Evolutionary conservation across 2,797 vertebrate genomes (phyloP), one percentile per base, ranked within the genome.

Genomic region (Cygnus olor): DNA sequence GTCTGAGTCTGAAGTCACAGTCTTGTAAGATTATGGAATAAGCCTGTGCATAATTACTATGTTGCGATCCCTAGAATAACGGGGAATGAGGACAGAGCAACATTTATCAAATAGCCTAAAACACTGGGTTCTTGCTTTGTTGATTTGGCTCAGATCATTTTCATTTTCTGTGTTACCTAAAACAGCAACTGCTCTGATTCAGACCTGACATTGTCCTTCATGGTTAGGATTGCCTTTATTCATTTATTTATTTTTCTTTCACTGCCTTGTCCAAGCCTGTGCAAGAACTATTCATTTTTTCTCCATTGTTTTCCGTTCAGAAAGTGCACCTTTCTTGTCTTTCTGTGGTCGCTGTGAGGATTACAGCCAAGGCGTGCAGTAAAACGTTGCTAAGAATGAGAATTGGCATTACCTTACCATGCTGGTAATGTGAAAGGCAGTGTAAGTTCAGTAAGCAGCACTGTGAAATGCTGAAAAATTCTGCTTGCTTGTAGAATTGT

Each of bases 51-150:
- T 87, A 69, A 65, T 76, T 54, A 69, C 11, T 69, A 49, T 76
- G 8, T 72, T 89, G 30, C 20, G 8, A 80, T 44, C 15, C 25
- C 12, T 66, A 36, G n/a, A 94, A 47, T 56, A 85, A 53, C 6
- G 11, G 14, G 5, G 11, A 1, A 40, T 1, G 2, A 3, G 10
- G 5, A 20, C 19, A 32, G 1, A 22, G 7, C 10, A 30, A n/a
- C 24, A 11, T 36, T 73, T 82, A 56, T 42, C 16, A 13, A 40
- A 38, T 51, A 71, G 44, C 54, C 22, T 80, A 57, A 38, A 63
- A 64, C 44, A 68, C 7, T 22, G 28, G 51, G 10, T 47, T 90
- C 30, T 77, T 85, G 20, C 27, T 64, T 64, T 64, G 45, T 9
- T 16, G 21, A 4, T 80, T 91, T 90, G 44, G 17, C 2, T 60